phyloP scores from a whole-genome alignment of 2,113 vertebrate species.

The Anoura caudifer region DNA sequence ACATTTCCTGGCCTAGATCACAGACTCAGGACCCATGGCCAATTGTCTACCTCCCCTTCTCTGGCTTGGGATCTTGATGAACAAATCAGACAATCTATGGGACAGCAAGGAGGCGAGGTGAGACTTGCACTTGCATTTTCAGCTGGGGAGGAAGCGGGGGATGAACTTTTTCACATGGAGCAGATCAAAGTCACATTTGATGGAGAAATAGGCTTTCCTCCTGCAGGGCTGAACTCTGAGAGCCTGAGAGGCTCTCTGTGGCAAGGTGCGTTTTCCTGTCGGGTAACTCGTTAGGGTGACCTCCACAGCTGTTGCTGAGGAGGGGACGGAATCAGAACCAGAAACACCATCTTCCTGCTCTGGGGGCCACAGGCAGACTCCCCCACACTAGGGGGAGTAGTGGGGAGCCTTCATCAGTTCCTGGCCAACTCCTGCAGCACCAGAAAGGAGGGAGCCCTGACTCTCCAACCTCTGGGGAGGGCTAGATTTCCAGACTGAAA shows the following conservation, averaged over 20 bases:
- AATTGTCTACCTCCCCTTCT: not conserved
- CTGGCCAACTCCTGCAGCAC: not conserved
- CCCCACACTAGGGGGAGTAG: not conserved
- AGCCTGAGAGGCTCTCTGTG: not conserved
- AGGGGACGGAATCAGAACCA: not conserved
- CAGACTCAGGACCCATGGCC: not conserved
- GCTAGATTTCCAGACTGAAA: not conserved
- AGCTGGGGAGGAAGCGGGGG: fast-evolving
- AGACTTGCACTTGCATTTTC: not conserved
- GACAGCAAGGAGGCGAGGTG: not conserved
- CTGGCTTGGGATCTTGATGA: not conserved
- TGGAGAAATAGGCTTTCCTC: not conserved
- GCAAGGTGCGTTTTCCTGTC: not conserved
- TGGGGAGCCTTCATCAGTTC: not conserved
- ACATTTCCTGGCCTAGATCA: not conserved
- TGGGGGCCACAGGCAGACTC: not conserved
- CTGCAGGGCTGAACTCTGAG: not conserved
- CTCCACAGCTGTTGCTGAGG: no score
- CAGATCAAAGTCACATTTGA: fast-evolving
- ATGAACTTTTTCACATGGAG: not conserved
- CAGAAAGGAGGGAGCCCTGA: no score
- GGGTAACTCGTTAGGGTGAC: not conserved
- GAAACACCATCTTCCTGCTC: not conserved
- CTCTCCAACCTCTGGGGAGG: not conserved
- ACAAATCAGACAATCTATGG: not conserved